A percentile compares a stretch with the other conserved stretches of the same genome.
These are phyloP conservation scores for Typhlichthys subterraneus DNA, from an alignment of 2,797 vertebrate genomes.

Conservation along the genomic window DNA sequence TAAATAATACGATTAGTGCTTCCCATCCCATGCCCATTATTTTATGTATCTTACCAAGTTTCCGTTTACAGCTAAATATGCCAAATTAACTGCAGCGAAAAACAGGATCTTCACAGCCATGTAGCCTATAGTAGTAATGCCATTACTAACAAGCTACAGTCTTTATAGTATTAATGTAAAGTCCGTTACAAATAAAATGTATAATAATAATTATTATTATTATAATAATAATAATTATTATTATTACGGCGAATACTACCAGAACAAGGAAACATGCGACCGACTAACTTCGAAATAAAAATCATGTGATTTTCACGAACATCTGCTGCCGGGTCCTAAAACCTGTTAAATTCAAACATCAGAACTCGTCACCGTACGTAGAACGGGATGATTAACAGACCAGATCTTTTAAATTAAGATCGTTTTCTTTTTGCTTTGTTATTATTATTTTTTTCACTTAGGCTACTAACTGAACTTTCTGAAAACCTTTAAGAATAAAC, in stretches of 20 bases:
- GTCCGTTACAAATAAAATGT: no score
- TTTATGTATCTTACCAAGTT: conserved; percentile 61
- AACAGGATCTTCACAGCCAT: conserved; percentile 61
- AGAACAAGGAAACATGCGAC: neutral
- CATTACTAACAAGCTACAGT: neutral
- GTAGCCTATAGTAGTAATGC: conserved; percentile 7
- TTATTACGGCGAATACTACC: no score
- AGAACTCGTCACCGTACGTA: no score
- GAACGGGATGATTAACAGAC: no score
- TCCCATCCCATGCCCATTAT: neutral
- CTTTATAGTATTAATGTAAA: no score
- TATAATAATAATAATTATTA: no score
- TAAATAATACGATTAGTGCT: neutral
- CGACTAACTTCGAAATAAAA: neutral
- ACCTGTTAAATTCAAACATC: accelerated
- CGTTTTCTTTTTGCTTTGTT: no score
- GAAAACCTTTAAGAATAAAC: no score
- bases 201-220: no score
- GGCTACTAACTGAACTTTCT: no score
- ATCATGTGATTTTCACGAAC: conserved; percentile 52
- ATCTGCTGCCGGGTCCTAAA: conserved; percentile 66
- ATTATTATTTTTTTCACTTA: no score
- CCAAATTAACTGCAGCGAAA: conserved; percentile 37
- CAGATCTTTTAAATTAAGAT: no score
- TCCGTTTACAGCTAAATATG: conserved; percentile 44